Evolutionary conservation across 2,113 vertebrate species (phyloP).

Genomic region (Eleginops maclovinus): DNA sequence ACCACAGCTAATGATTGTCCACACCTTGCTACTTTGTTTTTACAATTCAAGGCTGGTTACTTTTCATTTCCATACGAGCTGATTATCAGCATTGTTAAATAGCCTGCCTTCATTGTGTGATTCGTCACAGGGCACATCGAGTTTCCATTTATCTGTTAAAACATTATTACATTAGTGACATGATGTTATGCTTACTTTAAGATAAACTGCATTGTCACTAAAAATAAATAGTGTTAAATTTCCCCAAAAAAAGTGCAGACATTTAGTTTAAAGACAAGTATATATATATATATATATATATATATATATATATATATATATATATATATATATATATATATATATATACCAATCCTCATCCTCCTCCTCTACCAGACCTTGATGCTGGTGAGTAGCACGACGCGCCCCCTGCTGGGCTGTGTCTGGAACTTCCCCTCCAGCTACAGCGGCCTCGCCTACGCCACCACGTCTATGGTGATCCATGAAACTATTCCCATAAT

Average conservation of each 20-base stretch:
- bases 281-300: too few species aligned
- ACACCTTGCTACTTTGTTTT: not conserved
- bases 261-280: too few species aligned
- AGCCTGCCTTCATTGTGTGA: not conserved
- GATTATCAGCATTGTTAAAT: not conserved
- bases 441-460: slow-evolving; percentile 77
- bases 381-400: slow-evolving; percentile 86
- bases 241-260: too few species aligned
- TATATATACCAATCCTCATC: not conserved
- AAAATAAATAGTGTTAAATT: not conserved
- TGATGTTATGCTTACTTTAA: not conserved
- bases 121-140: not conserved
- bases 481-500: slow-evolving; percentile 83
- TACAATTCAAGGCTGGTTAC: not conserved
- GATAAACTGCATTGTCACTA: not conserved
- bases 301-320: too few species aligned
- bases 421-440: slow-evolving; percentile 83
- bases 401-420: slow-evolving; percentile 84
- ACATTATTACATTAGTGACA: not conserved
- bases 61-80: not conserved
- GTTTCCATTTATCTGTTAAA: not conserved
- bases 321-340: too few species aligned
- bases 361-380: slow-evolving; percentile 68
- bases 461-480: slow-evolving; percentile 84
- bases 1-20: not conserved